phyloP scores from a whole-genome alignment of 2,113 vertebrate species.

The Camelus dromedarius region DNA sequence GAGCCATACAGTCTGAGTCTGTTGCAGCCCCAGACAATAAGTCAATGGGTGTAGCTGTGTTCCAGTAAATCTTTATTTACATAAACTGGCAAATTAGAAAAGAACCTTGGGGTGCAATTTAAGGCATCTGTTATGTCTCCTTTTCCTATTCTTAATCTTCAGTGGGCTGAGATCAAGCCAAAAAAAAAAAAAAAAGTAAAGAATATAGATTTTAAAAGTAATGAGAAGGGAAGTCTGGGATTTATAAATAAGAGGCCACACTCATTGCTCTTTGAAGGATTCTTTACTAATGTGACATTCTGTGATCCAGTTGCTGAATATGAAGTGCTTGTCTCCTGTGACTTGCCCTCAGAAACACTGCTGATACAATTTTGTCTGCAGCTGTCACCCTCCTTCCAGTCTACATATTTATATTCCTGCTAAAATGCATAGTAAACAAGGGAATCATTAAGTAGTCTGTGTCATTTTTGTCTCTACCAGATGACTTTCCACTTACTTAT shows the following conservation, averaged over 20 bases:
- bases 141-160: background rate
- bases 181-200: background rate
- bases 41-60: background rate
- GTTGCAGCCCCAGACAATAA: background rate
- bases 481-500: slow-evolving; percentile 50
- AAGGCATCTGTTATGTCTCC: background rate
- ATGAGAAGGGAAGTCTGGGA: background rate
- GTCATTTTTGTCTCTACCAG: background rate
- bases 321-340: background rate
- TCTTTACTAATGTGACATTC: background rate
- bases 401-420: background rate
- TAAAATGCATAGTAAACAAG: slow-evolving; percentile 56
- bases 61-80: background rate
- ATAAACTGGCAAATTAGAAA: background rate
- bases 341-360: background rate
- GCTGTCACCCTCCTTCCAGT: background rate
- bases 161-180: background rate
- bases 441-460: slow-evolving; percentile 15
- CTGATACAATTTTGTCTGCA: slow-evolving; percentile 9
- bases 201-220: background rate
- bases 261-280: background rate
- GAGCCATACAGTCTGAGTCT: background rate
- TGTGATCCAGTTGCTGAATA: background rate
- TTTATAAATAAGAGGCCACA: background rate
- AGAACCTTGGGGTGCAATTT: background rate